phyloP scores from a whole-genome alignment of 2,113 vertebrate genomes.

The Pungitius pungitius region DNA sequence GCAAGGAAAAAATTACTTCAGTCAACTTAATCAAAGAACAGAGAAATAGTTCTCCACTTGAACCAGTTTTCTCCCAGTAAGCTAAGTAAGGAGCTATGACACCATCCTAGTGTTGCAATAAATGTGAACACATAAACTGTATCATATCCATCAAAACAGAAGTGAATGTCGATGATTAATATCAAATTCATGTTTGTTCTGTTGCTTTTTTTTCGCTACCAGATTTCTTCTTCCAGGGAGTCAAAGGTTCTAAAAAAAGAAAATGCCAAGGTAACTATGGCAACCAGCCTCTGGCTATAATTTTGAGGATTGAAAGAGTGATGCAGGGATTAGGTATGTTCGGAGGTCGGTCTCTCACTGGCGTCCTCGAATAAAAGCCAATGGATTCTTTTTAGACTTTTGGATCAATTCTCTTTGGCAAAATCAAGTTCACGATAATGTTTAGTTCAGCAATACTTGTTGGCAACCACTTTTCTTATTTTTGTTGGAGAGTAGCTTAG shows the following conservation, averaged over 20 bases:
- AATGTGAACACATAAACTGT: background rate
- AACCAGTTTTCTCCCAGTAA: background rate
- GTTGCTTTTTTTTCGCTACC: constrained; percentile 7
- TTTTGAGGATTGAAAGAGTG: background rate
- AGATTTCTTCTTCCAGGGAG: constrained; percentile 78
- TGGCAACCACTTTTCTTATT: no score
- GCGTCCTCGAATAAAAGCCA: background rate
- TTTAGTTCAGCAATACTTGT: no score
- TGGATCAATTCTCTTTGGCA: background rate
- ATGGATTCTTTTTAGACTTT: background rate
- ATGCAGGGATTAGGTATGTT: background rate
- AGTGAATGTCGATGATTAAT: background rate
- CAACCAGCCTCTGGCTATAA: background rate
- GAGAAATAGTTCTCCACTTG: background rate
- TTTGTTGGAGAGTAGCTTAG: no score
- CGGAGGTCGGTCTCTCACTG: no score
- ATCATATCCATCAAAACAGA: background rate
- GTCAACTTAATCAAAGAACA: background rate
- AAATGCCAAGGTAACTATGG: constrained; percentile 85
- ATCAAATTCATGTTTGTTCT: background rate
- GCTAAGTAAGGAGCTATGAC: background rate
- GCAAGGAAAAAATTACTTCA: background rate
- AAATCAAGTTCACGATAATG: no score
- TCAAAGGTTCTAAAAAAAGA: constrained; percentile 80
- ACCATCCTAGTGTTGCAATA: background rate